These are phyloP conservation scores for Ellobium chinense DNA, from an alignment of 2,888 invertebrate genomes.

Conservation along the genomic window DNA sequence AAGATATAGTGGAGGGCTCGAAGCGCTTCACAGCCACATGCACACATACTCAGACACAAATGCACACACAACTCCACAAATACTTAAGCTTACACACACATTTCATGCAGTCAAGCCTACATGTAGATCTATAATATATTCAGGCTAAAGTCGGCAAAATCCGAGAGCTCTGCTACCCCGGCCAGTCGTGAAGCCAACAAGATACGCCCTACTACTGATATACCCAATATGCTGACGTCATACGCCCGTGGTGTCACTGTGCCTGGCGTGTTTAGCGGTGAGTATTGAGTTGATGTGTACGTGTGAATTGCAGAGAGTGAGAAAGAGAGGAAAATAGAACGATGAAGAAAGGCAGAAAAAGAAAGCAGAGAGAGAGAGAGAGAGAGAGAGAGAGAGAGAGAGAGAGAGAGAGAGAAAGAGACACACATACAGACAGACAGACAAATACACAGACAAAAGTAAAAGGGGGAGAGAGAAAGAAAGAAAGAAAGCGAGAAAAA, in stretches of 20 bases:
- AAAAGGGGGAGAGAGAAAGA: not conserved
- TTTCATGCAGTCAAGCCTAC: too few species aligned
- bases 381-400: slow-evolving; percentile 20
- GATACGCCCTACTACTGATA: slow-evolving; percentile 23
- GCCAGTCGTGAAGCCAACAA: not conserved
- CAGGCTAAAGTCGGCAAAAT: not conserved
- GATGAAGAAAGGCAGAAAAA: not conserved
- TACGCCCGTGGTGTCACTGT: slow-evolving; percentile 63
- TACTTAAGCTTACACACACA: too few species aligned
- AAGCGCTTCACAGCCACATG: too few species aligned
- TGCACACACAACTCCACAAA: too few species aligned
- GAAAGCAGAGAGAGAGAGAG: not conserved
- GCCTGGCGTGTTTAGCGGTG: slow-evolving; percentile 63
- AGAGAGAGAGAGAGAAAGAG: not conserved
- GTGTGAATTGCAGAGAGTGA: not conserved
- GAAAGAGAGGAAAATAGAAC: not conserved
- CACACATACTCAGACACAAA: too few species aligned
- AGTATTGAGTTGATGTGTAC: not conserved
- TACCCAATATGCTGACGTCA: slow-evolving; percentile 59
- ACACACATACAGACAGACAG: not conserved
- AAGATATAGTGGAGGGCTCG: too few species aligned
- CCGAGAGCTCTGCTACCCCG: not conserved
- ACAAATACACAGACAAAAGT: not conserved
- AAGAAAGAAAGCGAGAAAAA: not conserved
- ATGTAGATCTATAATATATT: too few species aligned